Conservation (phyloP, 2,888 invertebrate genomes). For the Cephonodes hylas region DNA sequence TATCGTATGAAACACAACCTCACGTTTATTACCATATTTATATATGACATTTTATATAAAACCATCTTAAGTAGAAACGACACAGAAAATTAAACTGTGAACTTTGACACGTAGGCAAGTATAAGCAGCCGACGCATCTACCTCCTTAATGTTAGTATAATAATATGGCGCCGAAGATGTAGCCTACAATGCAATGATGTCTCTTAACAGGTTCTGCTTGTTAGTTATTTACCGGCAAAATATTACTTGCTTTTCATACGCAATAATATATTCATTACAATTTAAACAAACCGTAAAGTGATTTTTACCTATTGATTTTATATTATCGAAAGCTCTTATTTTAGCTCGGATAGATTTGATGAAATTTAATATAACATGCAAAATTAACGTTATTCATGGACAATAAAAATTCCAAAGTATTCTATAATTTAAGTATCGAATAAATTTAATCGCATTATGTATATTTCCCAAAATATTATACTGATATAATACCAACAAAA, state of each 20-base stretch:
- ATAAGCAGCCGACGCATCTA: neutral
- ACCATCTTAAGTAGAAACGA: slow-evolving; percentile 4
- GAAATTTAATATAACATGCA: too few species aligned
- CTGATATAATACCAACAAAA: too few species aligned
- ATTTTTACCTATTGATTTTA: too few species aligned
- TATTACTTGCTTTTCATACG: neutral
- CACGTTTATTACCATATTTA: neutral
- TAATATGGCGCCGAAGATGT: slow-evolving; percentile 26
- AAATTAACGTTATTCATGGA: too few species aligned
- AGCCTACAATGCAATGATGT: slow-evolving; percentile 13
- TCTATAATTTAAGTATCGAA: too few species aligned
- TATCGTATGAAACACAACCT: neutral
- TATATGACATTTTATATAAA: neutral
- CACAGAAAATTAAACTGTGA: slow-evolving; percentile 39
- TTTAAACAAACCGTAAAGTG: neutral
- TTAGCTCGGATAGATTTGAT: too few species aligned
- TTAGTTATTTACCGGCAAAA: slow-evolving; percentile 1
- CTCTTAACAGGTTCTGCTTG: neutral
- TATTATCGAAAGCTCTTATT: too few species aligned
- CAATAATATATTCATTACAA: too few species aligned
- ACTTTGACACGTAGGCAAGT: slow-evolving; percentile 35
- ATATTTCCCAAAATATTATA: too few species aligned
- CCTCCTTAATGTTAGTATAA: slow-evolving; percentile 30
- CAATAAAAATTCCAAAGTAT: too few species aligned
- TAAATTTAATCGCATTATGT: too few species aligned